These are phyloP conservation scores for Pipa parva DNA, from an alignment of 2,113 vertebrate species.

Conservation along the genomic window DNA sequence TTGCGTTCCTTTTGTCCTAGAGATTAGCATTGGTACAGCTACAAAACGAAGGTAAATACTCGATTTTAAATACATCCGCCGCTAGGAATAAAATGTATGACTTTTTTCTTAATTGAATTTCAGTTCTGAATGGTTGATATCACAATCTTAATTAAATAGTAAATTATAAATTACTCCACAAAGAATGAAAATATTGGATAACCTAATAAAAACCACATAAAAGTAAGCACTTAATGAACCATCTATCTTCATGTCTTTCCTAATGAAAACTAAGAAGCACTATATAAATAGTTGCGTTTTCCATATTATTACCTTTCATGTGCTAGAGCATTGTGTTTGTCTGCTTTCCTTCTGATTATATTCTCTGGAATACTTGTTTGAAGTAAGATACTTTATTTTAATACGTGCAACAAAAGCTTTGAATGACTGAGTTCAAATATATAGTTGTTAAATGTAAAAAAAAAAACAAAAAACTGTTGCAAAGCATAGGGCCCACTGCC, in stretches of 20 bases:
- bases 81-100: constrained; percentile 25
- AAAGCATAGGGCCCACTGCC: constrained; percentile 61
- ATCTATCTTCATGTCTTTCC: constrained; percentile 38
- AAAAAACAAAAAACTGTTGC: constrained; percentile 59
- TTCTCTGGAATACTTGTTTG: constrained; percentile 57
- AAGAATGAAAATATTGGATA: constrained; percentile 36
- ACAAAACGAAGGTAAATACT: constrained; percentile 23
- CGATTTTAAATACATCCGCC: background rate
- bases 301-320: constrained; percentile 53
- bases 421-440: constrained; percentile 61
- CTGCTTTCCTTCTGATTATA: constrained; percentile 51
- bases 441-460: constrained; percentile 56
- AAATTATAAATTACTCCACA: constrained; percentile 32
- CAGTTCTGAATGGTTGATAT: constrained; percentile 30
- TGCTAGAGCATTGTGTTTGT: constrained; percentile 53
- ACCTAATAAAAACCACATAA: constrained; percentile 11
- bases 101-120: constrained; percentile 37
- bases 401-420: constrained; percentile 64
- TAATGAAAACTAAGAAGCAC: constrained; percentile 50
- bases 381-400: constrained; percentile 69
- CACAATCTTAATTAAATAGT: constrained; percentile 34
- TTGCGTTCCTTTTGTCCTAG: background rate
- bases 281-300: constrained; percentile 45
- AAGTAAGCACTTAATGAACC: constrained; percentile 12
- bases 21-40: background rate